Base-by-base conservation (phyloP, 2,888 invertebrate species). In the Chaitophorus viminalis region DNA sequence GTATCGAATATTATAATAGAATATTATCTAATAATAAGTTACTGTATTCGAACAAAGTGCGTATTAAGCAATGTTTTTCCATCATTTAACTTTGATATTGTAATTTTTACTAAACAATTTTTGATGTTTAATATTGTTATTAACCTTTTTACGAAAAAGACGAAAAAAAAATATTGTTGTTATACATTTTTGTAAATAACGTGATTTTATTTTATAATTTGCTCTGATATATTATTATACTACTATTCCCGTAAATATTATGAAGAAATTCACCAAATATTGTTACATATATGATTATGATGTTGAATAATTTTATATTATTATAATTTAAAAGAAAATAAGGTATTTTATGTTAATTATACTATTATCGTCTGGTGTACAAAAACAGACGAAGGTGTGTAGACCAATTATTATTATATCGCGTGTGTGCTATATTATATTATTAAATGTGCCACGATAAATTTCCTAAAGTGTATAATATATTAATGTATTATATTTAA, bases 171-270 rank as follows among this genome's bases (percentile, higher is more conserved):
- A 65, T 79, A 86, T 74, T 79, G 54, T 86, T 86, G 79, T 86
- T 86, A 86, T 60, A 60, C 29, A 65, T 75, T 77, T 79, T 72
- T 86, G 86, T 86, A 86, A 74, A 86, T 86, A 86, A 78, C 52
- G 76, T 85, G 76, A 85, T 86, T 86, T 78, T 79, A 72, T 86
- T 79, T 54, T 79, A 72, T 79, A 78, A 33, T 36, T 79, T 77
- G 52, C 36, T 65, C 83, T 14, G 29, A 29, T 79, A 60, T 65
- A 31, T 52, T 76, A 54, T 75, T 81, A 81, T 39, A 65, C 4
- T 83, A 75, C 74, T 76, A 84, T 83, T 74, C 39, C 77, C 68
- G 33, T 78, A 85, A 52, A 76, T 85, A 77, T 70, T 85, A 84
- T 31, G 72, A 72, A 54, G 68, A 72, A 86, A 86, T 79, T 68